These are phyloP conservation scores for Haliclona indistincta DNA, from an alignment of 37 sponge, comb jelly and placozoan genomes.

Conservation along the genomic window DNA sequence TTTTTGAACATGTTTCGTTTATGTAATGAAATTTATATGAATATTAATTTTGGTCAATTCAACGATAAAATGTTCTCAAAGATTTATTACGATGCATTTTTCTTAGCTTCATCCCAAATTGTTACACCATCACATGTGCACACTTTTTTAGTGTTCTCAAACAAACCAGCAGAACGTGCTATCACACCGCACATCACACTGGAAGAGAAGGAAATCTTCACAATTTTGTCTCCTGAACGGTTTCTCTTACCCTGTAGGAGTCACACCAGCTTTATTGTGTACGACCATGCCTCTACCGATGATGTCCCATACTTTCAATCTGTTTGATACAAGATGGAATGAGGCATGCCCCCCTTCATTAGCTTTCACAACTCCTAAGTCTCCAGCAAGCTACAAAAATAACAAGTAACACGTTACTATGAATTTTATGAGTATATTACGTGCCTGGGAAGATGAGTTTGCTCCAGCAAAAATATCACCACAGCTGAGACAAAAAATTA, in stretches of 20 bases:
- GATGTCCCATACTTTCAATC: slow-evolving; percentile 58
- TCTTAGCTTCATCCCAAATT: slow-evolving; percentile 89
- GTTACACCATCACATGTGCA: slow-evolving; percentile 89
- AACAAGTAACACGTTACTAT: background rate
- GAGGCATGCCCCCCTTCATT: slow-evolving; percentile 48
- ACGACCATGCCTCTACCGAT: slow-evolving; percentile 81
- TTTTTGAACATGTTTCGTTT: no score
- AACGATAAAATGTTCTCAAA: no score
- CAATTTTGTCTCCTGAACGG: no score
- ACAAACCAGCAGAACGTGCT: slow-evolving; percentile 86
- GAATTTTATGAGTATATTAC: background rate
- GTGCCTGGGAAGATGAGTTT: background rate
- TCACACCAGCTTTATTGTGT: slow-evolving; percentile 2
- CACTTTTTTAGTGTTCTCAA: slow-evolving; percentile 81
- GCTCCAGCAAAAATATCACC: slow-evolving; percentile 50
- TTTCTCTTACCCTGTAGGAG: no score
- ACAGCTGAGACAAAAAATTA: slow-evolving; percentile 43
- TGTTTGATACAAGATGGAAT: slow-evolving; percentile 33
- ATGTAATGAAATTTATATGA: no score
- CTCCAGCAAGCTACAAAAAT: slow-evolving; percentile 27
- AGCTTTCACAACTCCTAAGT: slow-evolving; percentile 26
- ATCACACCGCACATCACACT: slow-evolving; percentile 79
- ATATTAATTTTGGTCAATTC: no score
- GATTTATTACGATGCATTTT: no score
- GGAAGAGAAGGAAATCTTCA: no score